phyloP scores from a whole-genome alignment of 2,888 invertebrate species.

The Pheosia tremula region DNA sequence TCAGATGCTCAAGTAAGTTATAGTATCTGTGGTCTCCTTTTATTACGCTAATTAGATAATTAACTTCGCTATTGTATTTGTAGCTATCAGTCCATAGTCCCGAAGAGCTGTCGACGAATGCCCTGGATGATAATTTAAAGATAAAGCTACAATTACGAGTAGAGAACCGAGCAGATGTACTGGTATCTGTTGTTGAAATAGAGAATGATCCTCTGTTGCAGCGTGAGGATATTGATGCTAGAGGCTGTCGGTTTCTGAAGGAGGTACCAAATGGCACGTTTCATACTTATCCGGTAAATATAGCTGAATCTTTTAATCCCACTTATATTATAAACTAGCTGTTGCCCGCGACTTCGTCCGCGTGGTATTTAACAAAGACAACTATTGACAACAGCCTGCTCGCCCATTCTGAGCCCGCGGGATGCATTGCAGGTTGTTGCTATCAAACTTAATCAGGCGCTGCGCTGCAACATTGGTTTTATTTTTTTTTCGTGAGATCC shows the following conservation, averaged over 20 bases:
- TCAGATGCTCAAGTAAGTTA: constrained; percentile 72
- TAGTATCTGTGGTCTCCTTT: neutral
- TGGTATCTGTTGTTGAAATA: constrained; percentile 68
- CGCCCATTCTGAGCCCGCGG: too few species aligned
- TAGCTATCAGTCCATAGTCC: constrained; percentile 64
- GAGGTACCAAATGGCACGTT: constrained; percentile 68
- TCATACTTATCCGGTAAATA: constrained; percentile 58
- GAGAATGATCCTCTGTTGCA: constrained; percentile 64
- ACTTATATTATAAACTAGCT: too few species aligned
- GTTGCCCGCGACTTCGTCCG: too few species aligned
- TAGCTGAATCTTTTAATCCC: constrained; percentile 11
- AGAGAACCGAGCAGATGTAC: constrained; percentile 42
- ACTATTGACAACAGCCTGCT: too few species aligned
- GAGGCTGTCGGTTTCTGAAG: constrained; percentile 84
- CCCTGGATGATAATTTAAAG: constrained; percentile 49
- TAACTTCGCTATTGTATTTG: constrained; percentile 8
- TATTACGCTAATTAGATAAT: neutral
- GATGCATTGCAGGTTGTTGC: too few species aligned
- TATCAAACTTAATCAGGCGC: too few species aligned
- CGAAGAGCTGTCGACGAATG: constrained; percentile 63
- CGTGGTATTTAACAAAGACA: too few species aligned
- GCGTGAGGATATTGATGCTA: constrained; percentile 68
- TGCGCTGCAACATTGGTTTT: too few species aligned
- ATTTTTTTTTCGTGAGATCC: too few species aligned
- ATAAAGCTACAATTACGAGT: constrained; percentile 39